These are phyloP conservation scores for Rhingia rostrata DNA, from an alignment of 2,888 invertebrate species.

Conservation along the genomic window DNA sequence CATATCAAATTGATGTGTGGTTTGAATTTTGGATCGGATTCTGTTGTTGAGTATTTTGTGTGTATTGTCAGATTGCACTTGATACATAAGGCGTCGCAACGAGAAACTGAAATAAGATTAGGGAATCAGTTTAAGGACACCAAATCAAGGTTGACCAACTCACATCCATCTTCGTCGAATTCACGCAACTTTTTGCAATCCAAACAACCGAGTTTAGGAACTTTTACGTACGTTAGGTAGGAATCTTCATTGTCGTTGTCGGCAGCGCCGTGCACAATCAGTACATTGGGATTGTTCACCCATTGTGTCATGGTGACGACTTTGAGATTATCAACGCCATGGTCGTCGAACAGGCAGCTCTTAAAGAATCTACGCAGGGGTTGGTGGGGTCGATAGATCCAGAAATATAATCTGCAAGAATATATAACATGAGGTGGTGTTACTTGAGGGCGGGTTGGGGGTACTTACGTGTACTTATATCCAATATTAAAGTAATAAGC, in stretches of 20 bases:
- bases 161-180: constrained; percentile 82
- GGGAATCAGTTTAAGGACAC: constrained; percentile 56
- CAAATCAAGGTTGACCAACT: constrained; percentile 78
- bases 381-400: constrained; percentile 82
- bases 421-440: neutral
- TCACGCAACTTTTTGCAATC: constrained; percentile 85
- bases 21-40: constrained; percentile 91
- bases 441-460: neutral
- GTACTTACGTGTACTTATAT: constrained; percentile 86
- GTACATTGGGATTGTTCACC: constrained; percentile 85
- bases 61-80: constrained; percentile 96
- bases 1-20: constrained; percentile 88
- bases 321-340: constrained; percentile 85
- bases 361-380: constrained; percentile 83
- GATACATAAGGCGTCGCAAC: constrained; percentile 89
- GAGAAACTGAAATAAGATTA: constrained; percentile 82
- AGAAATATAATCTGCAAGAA: constrained; percentile 80
- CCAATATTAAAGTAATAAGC: constrained; percentile 85
- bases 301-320: constrained; percentile 87
- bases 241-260: constrained; percentile 83
- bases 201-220: constrained; percentile 86
- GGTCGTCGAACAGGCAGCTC: constrained; percentile 86
- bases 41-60: constrained; percentile 94
- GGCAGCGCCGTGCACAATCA: constrained; percentile 85
- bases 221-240: constrained; percentile 83